Evolutionary conservation across 2,888 invertebrate species (phyloP).

Genomic region (Hipparchia semele): DNA sequence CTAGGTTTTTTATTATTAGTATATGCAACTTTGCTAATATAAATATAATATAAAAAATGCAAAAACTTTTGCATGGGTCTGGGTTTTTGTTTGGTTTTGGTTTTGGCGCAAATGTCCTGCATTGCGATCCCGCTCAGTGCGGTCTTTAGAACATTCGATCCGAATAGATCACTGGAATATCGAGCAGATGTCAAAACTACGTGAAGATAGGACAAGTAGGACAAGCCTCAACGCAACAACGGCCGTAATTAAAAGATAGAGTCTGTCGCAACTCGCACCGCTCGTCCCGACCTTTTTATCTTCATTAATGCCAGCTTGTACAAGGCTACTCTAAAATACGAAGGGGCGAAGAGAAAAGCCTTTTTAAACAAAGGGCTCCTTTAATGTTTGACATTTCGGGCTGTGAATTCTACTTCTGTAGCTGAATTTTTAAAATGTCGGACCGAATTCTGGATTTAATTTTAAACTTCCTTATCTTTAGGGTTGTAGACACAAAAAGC

Average conservation of each 20-base stretch:
- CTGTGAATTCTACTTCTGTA: background rate
- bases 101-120: too few relatives aligned
- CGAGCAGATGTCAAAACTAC: background rate
- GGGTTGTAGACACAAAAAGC: background rate
- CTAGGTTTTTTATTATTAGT: too few relatives aligned
- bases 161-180: too few relatives aligned
- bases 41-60: too few relatives aligned
- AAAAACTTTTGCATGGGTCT: too few relatives aligned
- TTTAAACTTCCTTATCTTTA: background rate
- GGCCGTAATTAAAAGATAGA: slow-evolving; percentile 9
- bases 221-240: background rate
- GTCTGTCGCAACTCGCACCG: background rate
- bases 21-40: too few relatives aligned
- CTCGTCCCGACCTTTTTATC: background rate
- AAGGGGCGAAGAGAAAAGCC: slow-evolving; percentile 12
- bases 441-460: background rate
- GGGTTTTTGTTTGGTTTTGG: too few relatives aligned
- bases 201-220: background rate
- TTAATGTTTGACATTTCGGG: slow-evolving; percentile 6
- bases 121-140: too few relatives aligned
- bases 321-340: slow-evolving; percentile 2
- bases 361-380: slow-evolving; percentile 13
- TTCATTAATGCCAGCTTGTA: slow-evolving; percentile 4
- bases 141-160: too few relatives aligned
- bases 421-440: background rate